These are phyloP conservation scores for Tragelaphus imberbis DNA, from an alignment of 2,113 vertebrate genomes.

Conservation along the genomic window DNA sequence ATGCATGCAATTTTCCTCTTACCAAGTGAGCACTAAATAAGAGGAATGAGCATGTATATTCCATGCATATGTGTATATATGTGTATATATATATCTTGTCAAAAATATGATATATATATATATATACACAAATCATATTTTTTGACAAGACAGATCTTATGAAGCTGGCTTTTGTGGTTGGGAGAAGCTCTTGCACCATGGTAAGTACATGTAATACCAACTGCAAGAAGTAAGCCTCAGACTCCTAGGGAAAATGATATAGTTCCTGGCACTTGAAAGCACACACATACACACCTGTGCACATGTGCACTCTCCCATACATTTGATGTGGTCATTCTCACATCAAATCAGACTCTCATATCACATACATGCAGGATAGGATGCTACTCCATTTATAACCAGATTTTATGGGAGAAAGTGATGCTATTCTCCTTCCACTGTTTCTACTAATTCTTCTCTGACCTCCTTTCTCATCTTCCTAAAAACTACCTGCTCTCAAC, in stretches of 20 bases:
- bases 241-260: not conserved
- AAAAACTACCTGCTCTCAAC: not conserved
- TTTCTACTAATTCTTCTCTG: not conserved
- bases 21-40: not conserved
- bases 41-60: not conserved
- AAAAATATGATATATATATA: not conserved
- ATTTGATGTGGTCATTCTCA: not conserved
- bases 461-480: not conserved
- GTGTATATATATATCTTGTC: not conserved
- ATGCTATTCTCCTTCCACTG: not conserved
- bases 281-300: too few relatives aligned
- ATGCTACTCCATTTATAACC: not conserved
- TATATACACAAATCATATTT: not conserved
- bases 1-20: constrained; percentile 1
- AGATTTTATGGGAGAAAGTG: not conserved
- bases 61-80: not conserved
- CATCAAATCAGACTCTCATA: not conserved
- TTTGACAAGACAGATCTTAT: not conserved
- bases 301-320: not conserved
- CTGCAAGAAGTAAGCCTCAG: not conserved
- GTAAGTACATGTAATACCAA: not conserved
- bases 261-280: not conserved
- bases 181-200: not conserved
- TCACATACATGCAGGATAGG: not conserved
- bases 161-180: not conserved